Evolutionary conservation across 2,113 vertebrate species (phyloP).

Genomic region (Microtus oregoni): DNA sequence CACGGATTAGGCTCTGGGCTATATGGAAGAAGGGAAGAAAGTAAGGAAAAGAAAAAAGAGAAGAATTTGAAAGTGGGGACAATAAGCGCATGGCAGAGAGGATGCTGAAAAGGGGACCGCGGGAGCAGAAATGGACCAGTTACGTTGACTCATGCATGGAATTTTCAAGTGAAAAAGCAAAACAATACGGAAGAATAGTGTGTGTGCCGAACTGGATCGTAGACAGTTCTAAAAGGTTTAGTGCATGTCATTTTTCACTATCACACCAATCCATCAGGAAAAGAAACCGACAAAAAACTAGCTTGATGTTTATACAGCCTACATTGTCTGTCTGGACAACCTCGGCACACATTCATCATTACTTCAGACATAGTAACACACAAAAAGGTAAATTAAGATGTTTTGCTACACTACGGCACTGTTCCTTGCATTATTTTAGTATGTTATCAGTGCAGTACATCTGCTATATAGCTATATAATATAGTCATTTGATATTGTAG

Average conservation of each 20-base stretch:
- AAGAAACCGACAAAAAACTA: background rate
- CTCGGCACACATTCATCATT: background rate
- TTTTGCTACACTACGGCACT: background rate
- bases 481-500: background rate
- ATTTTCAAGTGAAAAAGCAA: background rate
- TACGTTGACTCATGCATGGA: background rate
- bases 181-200: background rate
- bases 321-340: background rate
- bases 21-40: background rate
- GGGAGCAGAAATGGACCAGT: background rate
- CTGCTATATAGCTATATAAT: no score
- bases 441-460: no score
- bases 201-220: background rate
- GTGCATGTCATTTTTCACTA: background rate
- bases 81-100: background rate
- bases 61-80: background rate
- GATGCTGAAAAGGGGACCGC: background rate
- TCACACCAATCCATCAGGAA: background rate
- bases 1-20: background rate
- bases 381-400: background rate
- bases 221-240: background rate
- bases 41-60: no score
- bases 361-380: background rate
- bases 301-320: background rate
- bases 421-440: background rate